Conservation (phyloP, 2,113 vertebrate genomes). For the Pseudopipra pipra region DNA sequence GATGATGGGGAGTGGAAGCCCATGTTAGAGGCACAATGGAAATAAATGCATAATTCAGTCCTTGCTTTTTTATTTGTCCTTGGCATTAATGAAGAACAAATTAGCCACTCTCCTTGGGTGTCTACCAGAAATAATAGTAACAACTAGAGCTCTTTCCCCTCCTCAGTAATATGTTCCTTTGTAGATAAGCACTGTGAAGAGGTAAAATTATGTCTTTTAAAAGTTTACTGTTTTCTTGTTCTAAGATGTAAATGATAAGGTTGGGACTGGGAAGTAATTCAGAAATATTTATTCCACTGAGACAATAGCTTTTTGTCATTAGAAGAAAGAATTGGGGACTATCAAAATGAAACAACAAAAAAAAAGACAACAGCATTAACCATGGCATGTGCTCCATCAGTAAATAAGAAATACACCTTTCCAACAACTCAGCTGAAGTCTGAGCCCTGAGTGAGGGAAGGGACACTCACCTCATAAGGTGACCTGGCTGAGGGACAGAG, state of each 20-base stretch:
- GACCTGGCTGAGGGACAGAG: not conserved
- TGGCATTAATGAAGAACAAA: slow-evolving; percentile 83
- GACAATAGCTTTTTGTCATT: slow-evolving; percentile 73
- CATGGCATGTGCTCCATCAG: not conserved
- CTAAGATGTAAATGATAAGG: slow-evolving; percentile 77
- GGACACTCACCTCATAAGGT: not conserved
- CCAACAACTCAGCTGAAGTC: not conserved
- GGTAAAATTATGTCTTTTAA: slow-evolving; percentile 81
- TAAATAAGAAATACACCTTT: slow-evolving; percentile 29
- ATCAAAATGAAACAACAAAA: slow-evolving; percentile 67
- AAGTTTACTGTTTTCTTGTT: slow-evolving; percentile 80
- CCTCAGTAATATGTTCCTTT: slow-evolving; percentile 82
- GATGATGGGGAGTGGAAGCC: slow-evolving; percentile 56
- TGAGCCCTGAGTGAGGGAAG: not conserved
- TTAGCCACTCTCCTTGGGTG: slow-evolving; percentile 82
- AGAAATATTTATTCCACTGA: slow-evolving; percentile 76
- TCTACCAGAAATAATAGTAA: slow-evolving; percentile 80
- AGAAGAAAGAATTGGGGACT: slow-evolving; percentile 71
- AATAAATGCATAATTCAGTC: slow-evolving; percentile 75
- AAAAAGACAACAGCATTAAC: slow-evolving; percentile 52
- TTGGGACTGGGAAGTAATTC: slow-evolving; percentile 73
- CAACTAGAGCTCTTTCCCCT: slow-evolving; percentile 61
- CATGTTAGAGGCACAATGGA: slow-evolving; percentile 62
- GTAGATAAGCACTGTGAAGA: slow-evolving; percentile 84
- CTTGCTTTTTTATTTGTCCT: slow-evolving; percentile 77